Evolutionary conservation across 1,140 invertebrate species (phyloP).

Genomic region (Akabosia matsudoensis): DNA sequence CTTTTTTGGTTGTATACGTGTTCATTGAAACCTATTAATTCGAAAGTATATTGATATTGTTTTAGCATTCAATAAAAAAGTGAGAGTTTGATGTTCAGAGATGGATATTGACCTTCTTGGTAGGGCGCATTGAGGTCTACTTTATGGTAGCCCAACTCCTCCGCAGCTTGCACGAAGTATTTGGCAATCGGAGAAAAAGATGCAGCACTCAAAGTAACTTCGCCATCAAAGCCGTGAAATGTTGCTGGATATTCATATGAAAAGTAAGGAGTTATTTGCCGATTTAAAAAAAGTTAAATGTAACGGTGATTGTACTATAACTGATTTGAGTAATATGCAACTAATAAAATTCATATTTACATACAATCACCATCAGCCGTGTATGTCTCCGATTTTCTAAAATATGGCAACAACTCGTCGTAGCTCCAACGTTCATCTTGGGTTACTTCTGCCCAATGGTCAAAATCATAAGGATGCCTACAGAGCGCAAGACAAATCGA

Average conservation of each 20-base stretch:
- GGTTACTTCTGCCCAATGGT: constrained; percentile 41
- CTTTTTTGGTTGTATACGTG: constrained; percentile 34
- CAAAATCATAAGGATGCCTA: constrained; percentile 45
- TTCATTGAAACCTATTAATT: constrained; percentile 30
- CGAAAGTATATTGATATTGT: too few relatives aligned
- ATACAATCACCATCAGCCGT: constrained; percentile 23
- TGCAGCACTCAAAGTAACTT: constrained; percentile 40
- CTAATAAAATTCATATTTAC: background rate
- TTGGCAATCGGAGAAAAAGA: constrained; percentile 49
- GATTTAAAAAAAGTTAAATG: background rate
- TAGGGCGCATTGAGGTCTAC: constrained; percentile 59
- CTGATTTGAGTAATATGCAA: constrained; percentile 9
- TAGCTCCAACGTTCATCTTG: constrained; percentile 55
- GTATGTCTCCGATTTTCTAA: constrained; percentile 51
- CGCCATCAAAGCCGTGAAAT: constrained; percentile 48
- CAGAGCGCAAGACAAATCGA: too few relatives aligned
- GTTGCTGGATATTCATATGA: constrained; percentile 22
- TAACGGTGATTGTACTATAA: background rate
- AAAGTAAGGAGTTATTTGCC: background rate
- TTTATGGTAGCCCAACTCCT: constrained; percentile 67
- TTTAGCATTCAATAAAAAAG: background rate
- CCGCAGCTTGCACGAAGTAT: constrained; percentile 63
- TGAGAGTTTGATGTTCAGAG: background rate
- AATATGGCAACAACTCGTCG: constrained; percentile 54
- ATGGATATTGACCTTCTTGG: constrained; percentile 37